Evolutionary conservation across 2,113 vertebrate species (phyloP).

Genomic region (Lethenteron reissneri): DNA sequence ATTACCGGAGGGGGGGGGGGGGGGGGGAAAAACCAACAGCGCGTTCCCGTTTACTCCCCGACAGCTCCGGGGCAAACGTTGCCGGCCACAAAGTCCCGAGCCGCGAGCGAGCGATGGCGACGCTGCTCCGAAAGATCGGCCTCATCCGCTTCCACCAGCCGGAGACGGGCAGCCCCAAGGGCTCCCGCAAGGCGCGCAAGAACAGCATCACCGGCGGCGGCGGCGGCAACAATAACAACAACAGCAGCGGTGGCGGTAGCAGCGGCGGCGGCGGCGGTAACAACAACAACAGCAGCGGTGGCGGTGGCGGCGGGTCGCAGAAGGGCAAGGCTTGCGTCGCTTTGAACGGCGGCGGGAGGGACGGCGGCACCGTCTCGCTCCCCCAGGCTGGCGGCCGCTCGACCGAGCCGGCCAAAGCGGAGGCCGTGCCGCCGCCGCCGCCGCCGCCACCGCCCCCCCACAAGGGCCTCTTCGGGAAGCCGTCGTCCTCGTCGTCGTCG

Average conservation of each 20-base stretch:
- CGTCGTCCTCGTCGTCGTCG: conserved; percentile 17
- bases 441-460: conserved; percentile 11
- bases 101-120: conserved; percentile 39
- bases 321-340: conserved; percentile 22
- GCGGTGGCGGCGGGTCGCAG: conserved; percentile 33
- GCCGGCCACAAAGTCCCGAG: too few species aligned
- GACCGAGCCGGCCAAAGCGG: conserved; percentile 12
- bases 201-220: conserved; percentile 14
- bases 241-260: conserved; percentile 20
- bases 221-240: conserved; percentile 43
- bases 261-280: conserved; percentile 20
- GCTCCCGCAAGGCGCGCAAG: conserved; percentile 55
- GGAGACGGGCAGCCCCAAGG: conserved; percentile 43
- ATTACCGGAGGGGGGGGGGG: too few species aligned
- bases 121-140: conserved; percentile 83
- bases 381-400: background rate
- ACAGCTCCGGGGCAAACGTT: too few species aligned
- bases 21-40: too few species aligned
- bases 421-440: conserved; percentile 24
- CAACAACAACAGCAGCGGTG: conserved; percentile 8
- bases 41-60: too few species aligned
- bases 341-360: conserved; percentile 7
- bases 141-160: conserved; percentile 84
- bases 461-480: conserved; percentile 25
- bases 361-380: background rate